Base-by-base conservation (phyloP, 2,113 vertebrate genomes). In the Equus przewalskii region DNA sequence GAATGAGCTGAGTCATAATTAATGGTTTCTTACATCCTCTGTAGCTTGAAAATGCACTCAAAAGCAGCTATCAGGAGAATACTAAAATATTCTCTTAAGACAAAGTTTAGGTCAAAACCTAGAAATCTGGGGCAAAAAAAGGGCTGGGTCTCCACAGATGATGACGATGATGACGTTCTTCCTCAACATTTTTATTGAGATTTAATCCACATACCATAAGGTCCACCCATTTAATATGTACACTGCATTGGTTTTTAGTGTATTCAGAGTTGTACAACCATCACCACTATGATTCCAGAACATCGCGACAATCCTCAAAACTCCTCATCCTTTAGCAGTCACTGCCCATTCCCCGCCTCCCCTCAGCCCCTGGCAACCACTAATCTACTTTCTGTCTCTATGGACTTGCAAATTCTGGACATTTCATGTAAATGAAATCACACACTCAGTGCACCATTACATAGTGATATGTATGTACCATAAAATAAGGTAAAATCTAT, bases 61-160 rank as follows among this genome's bases (percentile, higher is more conserved):
- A 70, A 94, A 26, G 58, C 26, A 92, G 36, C 41, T 51, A 79
- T 8, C 46, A 79, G n/a, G 44, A 73, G 62, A 79, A 56, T 46
- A 85, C 73, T 75, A 51, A 76, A 89, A 93, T 30, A 89, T 62
- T 85, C 22, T 94, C 91, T 93, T 84, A 91, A 91, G 62, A 54
- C 44, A 83, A 86, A 91, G 18, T 85, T 94, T 79, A 89, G 30
- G 44, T 92, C 46, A 81, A 73, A 96, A 56, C 21, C n/a, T 93
- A 82, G 19, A 94, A 62, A 86, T 83, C 12, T 83, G 51, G 16
- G n/a, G 22, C 4, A 41, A 24, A 41, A 44, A 56, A 22, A 0
- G 6, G 26, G 21, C n/a, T 73, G 33, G 19, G 8, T 44, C 56
- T 73, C 24, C 24, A 82, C 0, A 70, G 82, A 56, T 92, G 13